These are phyloP conservation scores for Ginglymostoma cirratum DNA, from an alignment of 2,113 vertebrate genomes.

Conservation along the genomic window DNA sequence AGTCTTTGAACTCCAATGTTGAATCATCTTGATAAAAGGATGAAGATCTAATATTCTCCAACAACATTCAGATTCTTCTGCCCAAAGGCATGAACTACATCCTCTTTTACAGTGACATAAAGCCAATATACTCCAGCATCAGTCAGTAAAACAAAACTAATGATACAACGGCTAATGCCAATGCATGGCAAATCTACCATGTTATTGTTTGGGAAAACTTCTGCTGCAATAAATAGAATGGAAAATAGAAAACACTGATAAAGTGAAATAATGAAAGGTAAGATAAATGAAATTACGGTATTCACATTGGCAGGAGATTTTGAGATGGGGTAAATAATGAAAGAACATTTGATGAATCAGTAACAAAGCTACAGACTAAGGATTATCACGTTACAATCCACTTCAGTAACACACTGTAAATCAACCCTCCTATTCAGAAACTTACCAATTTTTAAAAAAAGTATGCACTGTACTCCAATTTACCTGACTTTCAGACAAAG, in stretches of 20 bases:
- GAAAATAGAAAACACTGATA: neutral
- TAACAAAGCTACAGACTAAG: neutral
- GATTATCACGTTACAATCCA: too few species aligned
- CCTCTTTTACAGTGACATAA: too few species aligned
- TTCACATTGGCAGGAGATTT: neutral
- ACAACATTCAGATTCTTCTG: too few species aligned
- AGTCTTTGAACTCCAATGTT: too few species aligned
- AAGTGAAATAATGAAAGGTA: neutral
- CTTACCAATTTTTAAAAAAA: too few species aligned
- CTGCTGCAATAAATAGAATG: neutral
- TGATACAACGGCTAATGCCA: neutral
- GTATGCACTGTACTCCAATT: too few species aligned
- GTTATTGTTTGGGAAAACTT: neutral
- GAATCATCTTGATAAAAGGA: too few species aligned
- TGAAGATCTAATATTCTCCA: too few species aligned
- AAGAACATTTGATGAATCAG: neutral
- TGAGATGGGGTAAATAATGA: neutral
- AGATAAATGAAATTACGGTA: neutral
- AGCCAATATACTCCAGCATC: neutral
- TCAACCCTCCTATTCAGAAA: too few species aligned
- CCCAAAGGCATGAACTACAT: too few species aligned
- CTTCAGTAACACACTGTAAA: too few species aligned
- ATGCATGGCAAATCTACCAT: neutral
- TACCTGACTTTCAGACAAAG: too few species aligned
- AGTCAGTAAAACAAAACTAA: neutral